Base-by-base conservation (phyloP, 2,888 invertebrate genomes). In the Thysanoteuthis rhombus region DNA sequence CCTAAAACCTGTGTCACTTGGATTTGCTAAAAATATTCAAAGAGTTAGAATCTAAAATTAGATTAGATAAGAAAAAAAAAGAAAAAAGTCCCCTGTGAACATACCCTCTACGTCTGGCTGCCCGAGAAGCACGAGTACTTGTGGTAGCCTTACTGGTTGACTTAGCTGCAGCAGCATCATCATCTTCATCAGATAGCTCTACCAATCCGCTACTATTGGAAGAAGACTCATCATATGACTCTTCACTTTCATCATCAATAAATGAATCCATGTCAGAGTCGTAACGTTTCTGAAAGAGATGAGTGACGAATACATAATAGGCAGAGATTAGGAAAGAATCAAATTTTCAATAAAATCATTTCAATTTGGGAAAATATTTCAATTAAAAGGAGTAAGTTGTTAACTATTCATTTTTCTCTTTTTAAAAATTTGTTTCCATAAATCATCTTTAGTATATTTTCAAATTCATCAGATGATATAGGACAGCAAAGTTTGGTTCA, bases 241-340 rank as follows among this genome's bases (percentile, higher is more conserved):
- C 95, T 39, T 95, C 95, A 10, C 94, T 93, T 3, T 95, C 94
- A 93, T 96, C 96, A 94, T 96, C 96, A 42, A 96, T 95, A 94
- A 96, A 96, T 0, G 96, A 96, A 75, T 96, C 96, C 75, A 95
- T 95, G 92, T 94, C 93, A 52, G 93, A 93, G n/a, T 89, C 93
- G 47, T 93, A 92, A 93, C 45, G 45, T 89, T 93, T 92, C 89
- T 89, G 89, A 89, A 91, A 91, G 42, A 0, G 1, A 89, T n/a
- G n/a, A 89, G 10, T 12, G 12, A 89, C 10, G 16, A 89, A 36
- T 32, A 89, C 16, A 28, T 32, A 89, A 89, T 19, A n/a, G 6
- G 25, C 19, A 1, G 8, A 28, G 28, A 10, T 38, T 19, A 39
- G 4, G 32, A 28, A 90, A 25, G 22, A 38, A 90, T 39, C 32